A percentile compares a stretch with the other conserved stretches of the same genome.
These are phyloP conservation scores for Chamaetylas fuelleborni DNA, from an alignment of 2,113 vertebrate species.

Conservation along the genomic window DNA sequence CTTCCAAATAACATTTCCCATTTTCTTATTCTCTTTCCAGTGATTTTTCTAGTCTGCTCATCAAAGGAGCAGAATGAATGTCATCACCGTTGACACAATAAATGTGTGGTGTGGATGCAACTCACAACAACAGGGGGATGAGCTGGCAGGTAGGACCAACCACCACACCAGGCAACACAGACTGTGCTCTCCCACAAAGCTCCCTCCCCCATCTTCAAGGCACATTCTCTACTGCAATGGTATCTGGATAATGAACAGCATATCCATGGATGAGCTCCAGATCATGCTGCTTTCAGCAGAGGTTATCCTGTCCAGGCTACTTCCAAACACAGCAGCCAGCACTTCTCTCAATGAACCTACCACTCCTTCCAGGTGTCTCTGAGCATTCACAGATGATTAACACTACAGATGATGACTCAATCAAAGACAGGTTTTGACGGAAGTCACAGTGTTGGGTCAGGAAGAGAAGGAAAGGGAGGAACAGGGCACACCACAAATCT, in stretches of 20 bases:
- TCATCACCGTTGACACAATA: not conserved
- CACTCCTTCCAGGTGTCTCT: not conserved
- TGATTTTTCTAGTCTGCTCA: not conserved
- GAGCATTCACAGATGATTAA: not conserved
- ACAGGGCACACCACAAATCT: not conserved
- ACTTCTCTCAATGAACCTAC: not conserved
- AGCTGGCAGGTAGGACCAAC: not conserved
- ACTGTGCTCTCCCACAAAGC: not conserved
- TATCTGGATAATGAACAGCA: not conserved
- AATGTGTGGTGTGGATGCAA: not conserved
- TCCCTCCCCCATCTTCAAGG: not conserved
- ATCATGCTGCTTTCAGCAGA: not conserved
- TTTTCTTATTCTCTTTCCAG: not conserved
- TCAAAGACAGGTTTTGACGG: not conserved
- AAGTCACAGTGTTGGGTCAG: not conserved
- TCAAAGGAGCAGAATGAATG: not conserved
- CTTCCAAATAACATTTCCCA: not conserved
- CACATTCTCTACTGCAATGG: not conserved
- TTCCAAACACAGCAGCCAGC: not conserved
- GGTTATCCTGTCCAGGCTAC: not conserved
- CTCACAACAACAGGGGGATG: fast-evolving
- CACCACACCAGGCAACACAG: not conserved
- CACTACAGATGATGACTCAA: not conserved
- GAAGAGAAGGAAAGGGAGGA: not conserved
- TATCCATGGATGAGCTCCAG: not conserved